phyloP scores from a whole-genome alignment of 2,797 vertebrate genomes.

The Loriculus beryllinus region DNA sequence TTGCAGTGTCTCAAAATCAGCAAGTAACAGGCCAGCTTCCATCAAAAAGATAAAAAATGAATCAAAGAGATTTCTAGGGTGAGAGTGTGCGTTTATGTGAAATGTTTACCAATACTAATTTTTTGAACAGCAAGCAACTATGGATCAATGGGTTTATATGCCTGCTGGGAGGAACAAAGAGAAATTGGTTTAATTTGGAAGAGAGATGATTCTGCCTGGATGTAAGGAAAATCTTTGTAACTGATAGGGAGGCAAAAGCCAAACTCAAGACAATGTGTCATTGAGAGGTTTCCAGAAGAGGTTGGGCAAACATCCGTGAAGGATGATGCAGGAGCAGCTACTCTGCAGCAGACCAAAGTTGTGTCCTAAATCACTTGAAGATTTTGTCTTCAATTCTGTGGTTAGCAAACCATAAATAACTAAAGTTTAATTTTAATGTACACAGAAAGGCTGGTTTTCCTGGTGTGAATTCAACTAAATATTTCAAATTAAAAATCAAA shows the following conservation, averaged over 20 bases:
- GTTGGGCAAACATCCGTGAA: background rate
- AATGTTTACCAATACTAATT: background rate
- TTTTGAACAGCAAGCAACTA: background rate
- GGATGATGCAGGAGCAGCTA: background rate
- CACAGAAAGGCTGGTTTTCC: background rate
- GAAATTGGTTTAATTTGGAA: background rate
- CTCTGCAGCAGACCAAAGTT: background rate
- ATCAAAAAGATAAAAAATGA: background rate
- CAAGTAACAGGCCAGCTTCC: background rate
- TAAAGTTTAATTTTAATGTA: background rate
- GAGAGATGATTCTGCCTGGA: background rate
- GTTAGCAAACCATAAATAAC: background rate
- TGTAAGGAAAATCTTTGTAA: background rate
- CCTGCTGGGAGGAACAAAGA: background rate
- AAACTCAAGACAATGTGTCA: background rate
- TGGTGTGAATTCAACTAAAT: background rate
- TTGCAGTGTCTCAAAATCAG: background rate
- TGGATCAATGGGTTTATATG: background rate
- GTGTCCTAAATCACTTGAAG: background rate
- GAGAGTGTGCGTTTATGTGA: background rate
- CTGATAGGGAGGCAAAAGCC: background rate
- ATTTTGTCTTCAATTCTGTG: background rate
- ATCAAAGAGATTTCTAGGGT: background rate
- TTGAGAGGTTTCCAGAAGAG: background rate
- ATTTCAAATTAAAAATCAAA: background rate